Percentiles rank a stretch among this genome's conserved stretches.
Evolutionary conservation across 53 echinoderm and acorn worm genomes (phyloP).

Genomic region (Stichopus horrens): DNA sequence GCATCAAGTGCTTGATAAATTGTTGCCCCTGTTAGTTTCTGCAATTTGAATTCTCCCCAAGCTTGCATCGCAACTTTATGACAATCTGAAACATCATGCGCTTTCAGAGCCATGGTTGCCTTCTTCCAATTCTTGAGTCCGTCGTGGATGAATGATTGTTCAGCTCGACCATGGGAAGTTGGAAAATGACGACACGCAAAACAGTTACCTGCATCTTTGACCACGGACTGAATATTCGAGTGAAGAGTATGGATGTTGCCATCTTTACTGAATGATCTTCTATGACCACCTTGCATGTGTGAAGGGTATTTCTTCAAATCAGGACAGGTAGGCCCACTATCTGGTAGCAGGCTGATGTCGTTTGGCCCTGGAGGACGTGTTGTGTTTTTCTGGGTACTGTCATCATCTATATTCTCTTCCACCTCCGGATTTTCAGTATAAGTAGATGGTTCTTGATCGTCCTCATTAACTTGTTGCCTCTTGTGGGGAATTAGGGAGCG

Average conservation of each 20-base stretch:
- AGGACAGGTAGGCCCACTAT: slow-evolving; percentile 34
- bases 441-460: slow-evolving; percentile 17
- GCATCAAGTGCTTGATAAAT: slow-evolving; percentile 26
- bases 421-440: slow-evolving; percentile 14
- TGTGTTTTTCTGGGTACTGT: slow-evolving; percentile 28
- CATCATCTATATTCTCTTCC: slow-evolving; percentile 15
- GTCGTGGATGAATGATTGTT: slow-evolving; percentile 38
- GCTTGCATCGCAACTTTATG: slow-evolving; percentile 41
- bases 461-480: slow-evolving; percentile 32
- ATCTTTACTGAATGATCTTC: slow-evolving; percentile 32
- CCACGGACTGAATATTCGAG: slow-evolving; percentile 43
- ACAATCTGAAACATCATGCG: slow-evolving; percentile 33
- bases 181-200: slow-evolving; percentile 40
- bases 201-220: slow-evolving; percentile 42
- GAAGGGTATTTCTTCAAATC: slow-evolving; percentile 24
- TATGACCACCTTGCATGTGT: slow-evolving; percentile 32
- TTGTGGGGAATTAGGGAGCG: slow-evolving; percentile 44
- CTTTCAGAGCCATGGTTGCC: slow-evolving; percentile 40
- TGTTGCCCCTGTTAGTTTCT: slow-evolving; percentile 32
- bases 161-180: slow-evolving; percentile 43
- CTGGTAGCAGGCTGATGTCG: slow-evolving; percentile 31
- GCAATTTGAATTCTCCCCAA: slow-evolving; percentile 29
- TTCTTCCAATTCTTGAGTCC: slow-evolving; percentile 43
- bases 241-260: slow-evolving; percentile 31
- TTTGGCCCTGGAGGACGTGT: slow-evolving; percentile 17